A percentile compares a stretch with the other conserved stretches of the same genome.
phyloP scores from a whole-genome alignment of 2,113 vertebrate species.

The Hyperopisus bebe region DNA sequence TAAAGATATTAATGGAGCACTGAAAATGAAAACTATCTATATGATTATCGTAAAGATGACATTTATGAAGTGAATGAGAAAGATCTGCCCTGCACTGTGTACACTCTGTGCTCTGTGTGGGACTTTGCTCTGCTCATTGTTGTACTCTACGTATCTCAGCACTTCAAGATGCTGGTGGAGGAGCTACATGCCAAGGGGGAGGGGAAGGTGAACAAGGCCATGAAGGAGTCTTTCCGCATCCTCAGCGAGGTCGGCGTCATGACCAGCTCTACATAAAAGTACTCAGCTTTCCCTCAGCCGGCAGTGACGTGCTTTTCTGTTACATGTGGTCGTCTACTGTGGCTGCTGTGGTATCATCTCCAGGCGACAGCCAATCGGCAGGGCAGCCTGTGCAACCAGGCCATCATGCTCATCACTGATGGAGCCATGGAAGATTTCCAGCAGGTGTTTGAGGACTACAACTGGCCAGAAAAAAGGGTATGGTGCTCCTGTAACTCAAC shows the following conservation, averaged over 20 bases:
- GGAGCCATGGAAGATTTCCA: constrained; percentile 89
- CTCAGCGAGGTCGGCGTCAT: constrained; percentile 71
- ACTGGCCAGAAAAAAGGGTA: constrained; percentile 88
- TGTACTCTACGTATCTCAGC: constrained; percentile 55
- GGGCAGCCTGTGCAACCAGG: constrained; percentile 91
- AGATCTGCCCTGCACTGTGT: background rate
- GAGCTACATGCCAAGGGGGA: constrained; percentile 86
- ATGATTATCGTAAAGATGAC: background rate
- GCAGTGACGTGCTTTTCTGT: background rate
- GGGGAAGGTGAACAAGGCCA: constrained; percentile 78
- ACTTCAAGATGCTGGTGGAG: constrained; percentile 85
- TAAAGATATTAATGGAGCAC: background rate
- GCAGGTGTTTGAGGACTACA: constrained; percentile 83
- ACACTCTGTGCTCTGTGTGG: background rate
- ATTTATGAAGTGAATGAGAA: background rate
- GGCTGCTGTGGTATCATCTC: background rate
- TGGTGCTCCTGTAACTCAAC: constrained; percentile 14
- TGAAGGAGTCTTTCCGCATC: constrained; percentile 86
- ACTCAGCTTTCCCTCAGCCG: background rate
- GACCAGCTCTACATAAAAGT: background rate
- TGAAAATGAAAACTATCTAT: background rate
- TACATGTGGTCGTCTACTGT: background rate
- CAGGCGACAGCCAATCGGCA: constrained; percentile 60
- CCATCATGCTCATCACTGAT: constrained; percentile 92
- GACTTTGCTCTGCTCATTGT: background rate